Base-by-base conservation (phyloP, 1,140 invertebrate species). In the Pogonognathellus flavescens region DNA sequence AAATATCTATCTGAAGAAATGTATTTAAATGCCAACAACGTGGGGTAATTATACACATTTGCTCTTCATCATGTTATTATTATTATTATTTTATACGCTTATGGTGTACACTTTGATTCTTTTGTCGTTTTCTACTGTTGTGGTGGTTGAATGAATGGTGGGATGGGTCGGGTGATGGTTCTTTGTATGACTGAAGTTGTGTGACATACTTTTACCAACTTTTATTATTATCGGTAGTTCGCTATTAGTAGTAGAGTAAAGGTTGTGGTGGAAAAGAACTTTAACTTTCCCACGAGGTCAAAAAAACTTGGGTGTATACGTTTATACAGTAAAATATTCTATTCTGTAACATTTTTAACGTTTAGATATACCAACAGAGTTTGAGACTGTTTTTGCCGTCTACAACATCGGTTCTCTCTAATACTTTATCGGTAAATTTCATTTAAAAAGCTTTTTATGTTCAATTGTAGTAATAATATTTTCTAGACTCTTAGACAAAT, bases 221-320 rank as follows among this genome's bases (percentile, higher is more conserved):
- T 6, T 31, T 66, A 25, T 66, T 66, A 66, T 20, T 66, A 66
- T 66, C 62, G 9, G 2, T 25, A 66, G 62, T 66, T 20, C 70
- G 41, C 31, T 76, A 49, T 41, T 76, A 49, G 9, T n/a, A 49
- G 49, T 49, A 41, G 14, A 49, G 22, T 50, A 16, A 6, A 49
- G 9, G 70, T 57, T 13, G 53, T 57, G 9, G 11, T 57, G 10
- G 49, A 76, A 76, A 76, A 18, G 0, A n/a, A 76, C n/a, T 49
- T 49, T 14, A 76, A 76, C 41, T 76, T 76, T 76, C 70, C 70
- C 70, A 76, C 70, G 70, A 31, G 70, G 70, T 76, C 70, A 72
- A 76, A 25, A 76, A 16, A 76, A 76, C 41, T 9, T 41, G 31
- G 31, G 31, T 41, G 31, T 41, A 41, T 41, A 41, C 6, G 31